These are phyloP conservation scores for Phania funesta DNA, from an alignment of 2,888 invertebrate species.

Conservation along the genomic window DNA sequence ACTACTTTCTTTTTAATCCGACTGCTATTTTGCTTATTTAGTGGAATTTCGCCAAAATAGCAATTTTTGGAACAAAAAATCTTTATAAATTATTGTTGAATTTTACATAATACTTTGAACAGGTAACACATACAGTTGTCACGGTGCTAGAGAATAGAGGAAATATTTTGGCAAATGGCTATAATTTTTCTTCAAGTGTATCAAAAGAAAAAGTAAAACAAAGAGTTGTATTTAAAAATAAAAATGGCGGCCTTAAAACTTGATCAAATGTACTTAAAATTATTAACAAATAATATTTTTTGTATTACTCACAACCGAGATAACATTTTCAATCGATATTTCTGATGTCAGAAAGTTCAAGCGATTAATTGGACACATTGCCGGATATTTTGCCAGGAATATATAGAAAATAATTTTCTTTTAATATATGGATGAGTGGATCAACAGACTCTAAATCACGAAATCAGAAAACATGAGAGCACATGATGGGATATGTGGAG, in stretches of 20 bases:
- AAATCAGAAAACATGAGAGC: too few species aligned
- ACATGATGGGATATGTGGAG: too few species aligned
- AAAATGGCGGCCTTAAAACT: not conserved
- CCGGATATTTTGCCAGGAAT: too few species aligned
- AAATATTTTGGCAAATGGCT: conserved; percentile 23
- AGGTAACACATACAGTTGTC: conserved; percentile 43
- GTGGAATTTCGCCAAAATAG: conserved; percentile 65
- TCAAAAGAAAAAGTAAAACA: not conserved
- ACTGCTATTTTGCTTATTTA: conserved; percentile 46
- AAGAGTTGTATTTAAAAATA: not conserved
- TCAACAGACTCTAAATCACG: too few species aligned
- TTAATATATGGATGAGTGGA: too few species aligned
- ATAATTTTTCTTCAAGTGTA: conserved; percentile 10
- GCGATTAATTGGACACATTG: too few species aligned
- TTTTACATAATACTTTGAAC: conserved; percentile 14
- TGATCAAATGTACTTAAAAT: not conserved
- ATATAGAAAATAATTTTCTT: too few species aligned
- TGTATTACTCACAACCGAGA: too few species aligned
- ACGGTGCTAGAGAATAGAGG: conserved; percentile 35
- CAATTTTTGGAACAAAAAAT: conserved; percentile 43
- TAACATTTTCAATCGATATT: too few species aligned
- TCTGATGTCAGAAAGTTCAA: too few species aligned
- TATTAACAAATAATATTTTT: too few species aligned
- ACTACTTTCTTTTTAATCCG: conserved; percentile 28
- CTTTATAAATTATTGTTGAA: conserved; percentile 55